Evolutionary conservation across 2,888 invertebrate genomes (phyloP), one percentile per base, ranked within the genome.

Genomic region (Timema podura): DNA sequence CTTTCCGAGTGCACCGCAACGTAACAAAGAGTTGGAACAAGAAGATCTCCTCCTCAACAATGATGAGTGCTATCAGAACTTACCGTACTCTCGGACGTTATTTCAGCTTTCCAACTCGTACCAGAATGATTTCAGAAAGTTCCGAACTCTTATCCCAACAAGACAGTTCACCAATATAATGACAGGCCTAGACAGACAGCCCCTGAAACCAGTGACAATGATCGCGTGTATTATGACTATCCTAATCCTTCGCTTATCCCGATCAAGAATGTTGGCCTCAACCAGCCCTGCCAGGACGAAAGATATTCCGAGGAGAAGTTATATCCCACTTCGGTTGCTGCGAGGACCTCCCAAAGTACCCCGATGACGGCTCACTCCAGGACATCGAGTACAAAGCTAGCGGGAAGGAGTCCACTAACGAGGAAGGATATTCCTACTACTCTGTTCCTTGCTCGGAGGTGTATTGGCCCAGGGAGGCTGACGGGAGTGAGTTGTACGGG

Each of bases 371-470:
- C 15, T 9, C 46, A 48, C 65, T 13, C 46, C 47, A 9, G n/a
- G n/a, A n/a, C n/a, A n/a, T n/a, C n/a, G n/a, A n/a, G n/a, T n/a
- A n/a, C n/a, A n/a, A n/a, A n/a, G n/a, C n/a, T n/a, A n/a, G n/a
- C n/a, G n/a, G n/a, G n/a, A n/a, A n/a, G n/a, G n/a, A n/a, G n/a
- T 54, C 54, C 9, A 16, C 54, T 16, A 54, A 54, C 16, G 54
- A 54, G 54, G 54, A 54, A 7, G 54, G 54, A 5, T 54, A 54
- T 16, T n/a, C 44, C 44, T 54, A 67, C 67, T 59, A 59, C 57
- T 57, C 59, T 44, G 59, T 59, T 54, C 68, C 68, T 54, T 54
- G 57, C 46, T 44, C 54, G 47, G 46, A 68, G 45, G 16, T 45
- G n/a, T 9, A n/a, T 8, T n/a, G 46, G 68, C 59, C 46, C 46